Evolutionary conservation across 2,797 vertebrate genomes (phyloP), one percentile per base, ranked within the genome.

Genomic region (Poeciliopsis presidionis): DNA sequence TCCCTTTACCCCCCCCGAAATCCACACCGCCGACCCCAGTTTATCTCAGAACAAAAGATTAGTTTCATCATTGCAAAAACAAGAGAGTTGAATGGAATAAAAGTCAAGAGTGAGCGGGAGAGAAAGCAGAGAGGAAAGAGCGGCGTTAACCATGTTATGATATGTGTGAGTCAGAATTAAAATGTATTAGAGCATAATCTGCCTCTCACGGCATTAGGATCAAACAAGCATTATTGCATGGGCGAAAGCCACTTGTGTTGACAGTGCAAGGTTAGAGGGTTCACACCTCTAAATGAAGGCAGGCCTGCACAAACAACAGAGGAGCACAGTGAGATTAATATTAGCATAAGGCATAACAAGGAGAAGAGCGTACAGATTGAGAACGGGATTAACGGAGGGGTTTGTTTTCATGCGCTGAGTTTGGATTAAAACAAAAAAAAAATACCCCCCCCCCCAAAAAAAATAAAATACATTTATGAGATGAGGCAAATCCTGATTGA

Each of bases 11-110:
- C 51, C 7, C 25, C 51, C 7, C 2, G 49, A 22, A 57, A 71
- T 33, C 80, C 65, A 73, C 79, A 55, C 81, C 43, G 18, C 72
- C 70, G 45, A 85, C 85, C 85, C 67, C 72, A 92, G 94, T 94
- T 95, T 94, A 94, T 95, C 93, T 92, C 80, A 1, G 80, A 93
- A 95, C 94, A 95, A 95, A 95, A 95, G 93, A 94, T 95, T 95
- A 94, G 92, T 94, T 94, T 93, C 89, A 93, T 94, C 79, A 87
- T 89, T 91, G 77, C 41, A 91, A 41, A 93, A 94, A 91, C 91
- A 93, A 93, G 92, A 92, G 86, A 89, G 78, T 36, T 65, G 92
- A 93, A 92, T 78, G 91, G 88, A 94, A 93, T 93, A 94, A 92
- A 94, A 95, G 88, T 93, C 75, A 85, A 84, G 82, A 47, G 9